Evolutionary conservation across 2,888 invertebrate species (phyloP), one percentile per base, ranked within the genome.

Genomic region (Cheilosia soror): DNA sequence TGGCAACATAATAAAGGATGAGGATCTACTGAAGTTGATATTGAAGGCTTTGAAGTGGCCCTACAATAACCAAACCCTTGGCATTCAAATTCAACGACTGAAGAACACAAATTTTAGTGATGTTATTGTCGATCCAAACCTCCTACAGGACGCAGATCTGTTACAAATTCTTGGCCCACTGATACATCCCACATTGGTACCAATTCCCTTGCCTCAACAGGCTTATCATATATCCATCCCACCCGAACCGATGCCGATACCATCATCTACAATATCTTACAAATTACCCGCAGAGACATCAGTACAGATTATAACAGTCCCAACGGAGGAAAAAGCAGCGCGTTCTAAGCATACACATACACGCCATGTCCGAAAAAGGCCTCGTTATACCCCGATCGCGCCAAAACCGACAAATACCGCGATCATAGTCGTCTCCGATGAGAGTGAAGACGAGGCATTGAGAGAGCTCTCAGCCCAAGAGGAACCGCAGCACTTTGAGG

Each of bases 41-140:
- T 87, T 92, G 4, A 92, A 92, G 80, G 92, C 92, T 0, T 87
- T 92, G 0, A 92, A 92, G 87, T 92, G 92, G 92, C 90, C 92
- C 5, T 89, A 89, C 20, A 90, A 88, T 33, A 87, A 87, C 31
- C 89, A 88, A 13, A 91, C 90, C 40, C 88, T 91, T 62, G 89
- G 90, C 2, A 81, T 89, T 63, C 92, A 92, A 88, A 90, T 92
- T 80, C 82, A 89, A 20, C 89, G 90, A 4, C 84, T 92, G 11
- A 91, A 91, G 40, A 89, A 89, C 65, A 90, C 92, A 0, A 90
- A 90, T 71, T 92, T 92, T 73, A 89, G 90, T 4, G 90, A 90
- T 29, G 90, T 92, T 37, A 91, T 92, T 88, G 89, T 91, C 0
- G 92, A 92, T 84, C 89, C 81, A 5, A 92, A 92, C 87, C 87